Percentiles rank a stretch among this genome's conserved stretches.
Evolutionary conservation across 2,888 invertebrate genomes (phyloP).

Genomic region (Laothoe populi): DNA sequence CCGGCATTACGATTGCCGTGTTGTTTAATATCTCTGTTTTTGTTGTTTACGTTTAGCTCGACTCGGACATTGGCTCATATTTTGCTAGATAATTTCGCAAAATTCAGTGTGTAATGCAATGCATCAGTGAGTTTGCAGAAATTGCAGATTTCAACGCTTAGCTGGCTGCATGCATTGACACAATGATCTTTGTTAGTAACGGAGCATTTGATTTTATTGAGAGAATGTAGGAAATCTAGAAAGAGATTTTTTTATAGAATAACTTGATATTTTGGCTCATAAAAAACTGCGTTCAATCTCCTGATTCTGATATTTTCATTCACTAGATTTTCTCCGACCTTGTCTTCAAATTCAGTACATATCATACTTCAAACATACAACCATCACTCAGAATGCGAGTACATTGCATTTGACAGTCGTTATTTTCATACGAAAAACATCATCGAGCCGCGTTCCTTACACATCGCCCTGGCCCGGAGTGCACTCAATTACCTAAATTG

Average conservation of each 20-base stretch:
- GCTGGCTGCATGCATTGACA: constrained; percentile 20
- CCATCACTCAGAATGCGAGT: neutral
- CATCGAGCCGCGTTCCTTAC: constrained; percentile 2
- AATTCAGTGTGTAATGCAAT: constrained; percentile 19
- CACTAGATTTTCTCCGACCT: neutral
- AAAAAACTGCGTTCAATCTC: neutral
- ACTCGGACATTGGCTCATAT: constrained; percentile 1
- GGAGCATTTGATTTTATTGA: neutral
- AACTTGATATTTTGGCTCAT: neutral
- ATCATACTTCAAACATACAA: neutral
- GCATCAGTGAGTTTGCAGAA: constrained; percentile 19
- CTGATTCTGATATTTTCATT: neutral
- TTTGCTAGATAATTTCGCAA: constrained; percentile 23
- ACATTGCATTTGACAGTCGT: constrained; percentile 8
- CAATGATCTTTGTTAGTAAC: constrained; percentile 8
- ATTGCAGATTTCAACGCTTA: constrained; percentile 19
- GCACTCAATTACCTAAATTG: constrained; percentile 75
- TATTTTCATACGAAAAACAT: constrained; percentile 17
- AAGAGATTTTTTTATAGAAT: neutral
- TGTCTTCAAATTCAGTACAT: neutral
- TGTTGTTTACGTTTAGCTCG: constrained; percentile 10
- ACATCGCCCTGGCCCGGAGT: constrained; percentile 8
- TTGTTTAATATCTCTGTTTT: constrained; percentile 16
- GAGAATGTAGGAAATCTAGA: neutral
- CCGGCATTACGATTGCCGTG: constrained; percentile 15